A percentile compares a stretch with the other conserved stretches of the same genome.
phyloP scores from a whole-genome alignment of 2,113 vertebrate species.

The Axis porcinus region DNA sequence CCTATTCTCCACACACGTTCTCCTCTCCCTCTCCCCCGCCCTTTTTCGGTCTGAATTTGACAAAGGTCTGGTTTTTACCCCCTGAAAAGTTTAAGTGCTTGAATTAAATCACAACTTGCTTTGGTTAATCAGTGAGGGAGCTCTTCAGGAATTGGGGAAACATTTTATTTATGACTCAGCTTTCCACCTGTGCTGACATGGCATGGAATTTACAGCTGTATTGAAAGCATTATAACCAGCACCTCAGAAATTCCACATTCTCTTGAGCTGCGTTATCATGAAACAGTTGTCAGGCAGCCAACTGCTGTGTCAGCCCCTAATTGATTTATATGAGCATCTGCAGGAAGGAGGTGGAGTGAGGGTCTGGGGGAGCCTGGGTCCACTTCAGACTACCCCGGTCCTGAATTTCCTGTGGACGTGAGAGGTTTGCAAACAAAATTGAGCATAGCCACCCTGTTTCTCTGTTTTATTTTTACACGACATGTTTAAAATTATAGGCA shows the following conservation, averaged over 20 bases:
- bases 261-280: constrained; percentile 81
- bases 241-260: constrained; percentile 86
- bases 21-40: too few relatives aligned
- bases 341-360: constrained; percentile 59
- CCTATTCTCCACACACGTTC: not conserved
- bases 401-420: not conserved
- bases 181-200: constrained; percentile 87
- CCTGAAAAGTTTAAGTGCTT: constrained; percentile 49
- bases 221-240: constrained; percentile 84
- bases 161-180: constrained; percentile 77
- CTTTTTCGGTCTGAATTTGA: constrained; percentile 14
- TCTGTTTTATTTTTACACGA: not conserved
- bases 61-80: constrained; percentile 45
- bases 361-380: not conserved
- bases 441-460: not conserved
- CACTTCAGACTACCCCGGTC: not conserved
- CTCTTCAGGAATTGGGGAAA: constrained; percentile 39
- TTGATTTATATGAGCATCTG: constrained; percentile 89
- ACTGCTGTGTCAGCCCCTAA: constrained; percentile 81
- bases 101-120: constrained; percentile 64
- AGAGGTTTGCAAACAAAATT: constrained; percentile 43
- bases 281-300: constrained; percentile 87
- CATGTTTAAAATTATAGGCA: constrained; percentile 4
- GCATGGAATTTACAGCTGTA: constrained; percentile 85
- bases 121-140: constrained; percentile 54